These are phyloP conservation scores for Fragum sueziense DNA, from an alignment of 2,888 invertebrate genomes.

Conservation along the genomic window DNA sequence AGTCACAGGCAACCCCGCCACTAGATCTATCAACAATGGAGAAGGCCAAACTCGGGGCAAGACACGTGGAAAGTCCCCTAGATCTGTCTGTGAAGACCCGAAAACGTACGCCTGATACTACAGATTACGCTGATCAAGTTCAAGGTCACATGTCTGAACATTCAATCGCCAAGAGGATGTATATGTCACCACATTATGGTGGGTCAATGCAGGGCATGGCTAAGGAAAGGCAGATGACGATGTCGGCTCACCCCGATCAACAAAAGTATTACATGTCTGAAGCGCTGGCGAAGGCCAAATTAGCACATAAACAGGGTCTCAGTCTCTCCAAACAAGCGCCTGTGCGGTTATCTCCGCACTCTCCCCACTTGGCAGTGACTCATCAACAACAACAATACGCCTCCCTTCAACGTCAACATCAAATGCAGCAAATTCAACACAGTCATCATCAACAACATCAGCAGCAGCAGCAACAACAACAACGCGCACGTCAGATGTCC, in stretches of 20 bases:
- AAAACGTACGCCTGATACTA: slow-evolving; percentile 68
- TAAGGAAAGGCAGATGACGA: slow-evolving; percentile 12
- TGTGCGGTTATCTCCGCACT: slow-evolving; percentile 2
- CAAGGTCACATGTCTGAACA: slow-evolving; percentile 22
- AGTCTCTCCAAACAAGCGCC: background rate
- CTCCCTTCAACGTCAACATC: slow-evolving; percentile 38
- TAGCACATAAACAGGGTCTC: background rate
- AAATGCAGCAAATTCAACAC: slow-evolving; percentile 11
- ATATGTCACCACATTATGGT: slow-evolving; percentile 31
- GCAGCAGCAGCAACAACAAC: slow-evolving; percentile 9
- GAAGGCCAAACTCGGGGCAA: slow-evolving; percentile 27
- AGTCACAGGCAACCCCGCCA: slow-evolving; percentile 49
- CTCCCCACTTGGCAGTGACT: slow-evolving; percentile 24
- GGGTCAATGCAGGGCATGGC: background rate
- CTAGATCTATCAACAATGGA: slow-evolving; percentile 62
- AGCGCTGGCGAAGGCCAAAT: slow-evolving; percentile 9
- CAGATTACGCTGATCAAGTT: slow-evolving; percentile 45
- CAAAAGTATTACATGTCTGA: background rate
- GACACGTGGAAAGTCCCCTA: slow-evolving; percentile 68
- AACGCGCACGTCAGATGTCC: slow-evolving; percentile 5
- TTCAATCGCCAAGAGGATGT: slow-evolving; percentile 40
- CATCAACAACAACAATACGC: slow-evolving; percentile 41
- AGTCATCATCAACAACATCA: slow-evolving; percentile 1
- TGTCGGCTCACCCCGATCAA: background rate
- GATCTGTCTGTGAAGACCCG: slow-evolving; percentile 70